Evolutionary conservation across 2,797 vertebrate species (phyloP).

Genomic region (Calcarius lapponicus): DNA sequence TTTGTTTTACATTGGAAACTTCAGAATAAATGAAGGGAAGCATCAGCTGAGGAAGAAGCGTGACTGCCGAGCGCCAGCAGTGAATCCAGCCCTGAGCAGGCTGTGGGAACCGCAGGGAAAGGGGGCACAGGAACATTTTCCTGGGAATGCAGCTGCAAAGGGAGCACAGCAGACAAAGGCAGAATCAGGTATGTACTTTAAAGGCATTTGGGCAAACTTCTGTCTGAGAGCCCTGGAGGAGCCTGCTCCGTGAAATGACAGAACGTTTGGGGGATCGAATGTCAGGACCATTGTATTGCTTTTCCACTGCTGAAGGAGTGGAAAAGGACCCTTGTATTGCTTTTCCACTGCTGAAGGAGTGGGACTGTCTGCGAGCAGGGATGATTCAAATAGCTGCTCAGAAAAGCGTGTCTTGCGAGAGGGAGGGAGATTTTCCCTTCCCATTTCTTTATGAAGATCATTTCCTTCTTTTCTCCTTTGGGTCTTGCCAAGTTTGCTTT

Average conservation of each 20-base stretch:
- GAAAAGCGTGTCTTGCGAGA: neutral
- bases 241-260: neutral
- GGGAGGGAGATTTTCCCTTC: neutral
- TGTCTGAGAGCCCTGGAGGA: neutral
- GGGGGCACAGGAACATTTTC: slow-evolving; percentile 20
- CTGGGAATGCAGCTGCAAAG: slow-evolving; percentile 30
- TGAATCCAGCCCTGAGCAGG: slow-evolving; percentile 58
- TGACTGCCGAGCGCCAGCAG: slow-evolving; percentile 53
- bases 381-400: neutral
- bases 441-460: neutral
- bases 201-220: slow-evolving; percentile 9
- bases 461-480: neutral
- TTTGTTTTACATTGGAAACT: slow-evolving; percentile 75
- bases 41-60: slow-evolving; percentile 50
- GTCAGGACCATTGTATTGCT: slow-evolving; percentile 22
- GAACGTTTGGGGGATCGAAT: slow-evolving; percentile 30
- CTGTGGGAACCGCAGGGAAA: slow-evolving; percentile 2
- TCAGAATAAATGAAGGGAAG: slow-evolving; percentile 76
- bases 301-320: neutral
- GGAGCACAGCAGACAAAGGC: slow-evolving; percentile 15
- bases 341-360: slow-evolving; percentile 41
- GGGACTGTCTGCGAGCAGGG: neutral
- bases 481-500: neutral
- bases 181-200: slow-evolving; percentile 49
- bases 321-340: neutral